Evolutionary conservation across 2,888 invertebrate genomes (phyloP).

Genomic region (Gymnocheta viridis): DNA sequence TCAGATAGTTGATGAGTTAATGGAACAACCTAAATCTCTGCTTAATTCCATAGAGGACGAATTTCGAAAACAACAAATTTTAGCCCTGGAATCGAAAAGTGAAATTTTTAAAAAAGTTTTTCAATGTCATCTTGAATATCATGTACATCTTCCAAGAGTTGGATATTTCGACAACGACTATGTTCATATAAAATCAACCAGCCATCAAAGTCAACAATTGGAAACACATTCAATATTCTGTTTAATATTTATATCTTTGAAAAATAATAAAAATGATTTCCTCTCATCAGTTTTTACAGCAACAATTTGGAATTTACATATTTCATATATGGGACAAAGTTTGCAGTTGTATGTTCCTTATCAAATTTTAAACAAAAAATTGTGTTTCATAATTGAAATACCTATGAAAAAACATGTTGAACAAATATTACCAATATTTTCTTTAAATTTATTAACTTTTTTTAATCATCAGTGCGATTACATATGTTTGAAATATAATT

Average conservation of each 20-base stretch:
- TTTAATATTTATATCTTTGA: constrained; percentile 71
- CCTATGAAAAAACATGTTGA: not conserved
- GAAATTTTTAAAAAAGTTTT: constrained; percentile 70
- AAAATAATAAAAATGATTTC: constrained; percentile 68
- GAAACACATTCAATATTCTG: constrained; percentile 70
- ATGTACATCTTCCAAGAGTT: constrained; percentile 71
- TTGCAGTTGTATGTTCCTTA: constrained; percentile 73
- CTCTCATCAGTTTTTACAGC: constrained; percentile 55
- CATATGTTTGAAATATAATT: constrained; percentile 49
- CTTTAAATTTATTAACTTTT: constrained; percentile 69
- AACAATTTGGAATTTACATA: constrained; percentile 75
- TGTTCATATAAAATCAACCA: constrained; percentile 22
- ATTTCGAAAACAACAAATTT: constrained; percentile 76
- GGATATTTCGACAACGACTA: constrained; percentile 52
- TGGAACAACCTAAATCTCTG: constrained; percentile 72
- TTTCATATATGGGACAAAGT: constrained; percentile 67
- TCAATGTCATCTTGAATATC: constrained; percentile 72
- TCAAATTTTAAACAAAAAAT: constrained; percentile 71
- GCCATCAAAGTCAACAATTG: not conserved
- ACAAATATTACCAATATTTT: constrained; percentile 71
- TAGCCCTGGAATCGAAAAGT: constrained; percentile 73
- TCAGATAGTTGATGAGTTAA: constrained; percentile 71
- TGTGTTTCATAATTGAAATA: constrained; percentile 73
- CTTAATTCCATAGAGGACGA: constrained; percentile 74
- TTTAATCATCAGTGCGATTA: constrained; percentile 49